Evolutionary conservation across 1,140 invertebrate species (phyloP).

Genomic region (Rhyzopertha dominica): DNA sequence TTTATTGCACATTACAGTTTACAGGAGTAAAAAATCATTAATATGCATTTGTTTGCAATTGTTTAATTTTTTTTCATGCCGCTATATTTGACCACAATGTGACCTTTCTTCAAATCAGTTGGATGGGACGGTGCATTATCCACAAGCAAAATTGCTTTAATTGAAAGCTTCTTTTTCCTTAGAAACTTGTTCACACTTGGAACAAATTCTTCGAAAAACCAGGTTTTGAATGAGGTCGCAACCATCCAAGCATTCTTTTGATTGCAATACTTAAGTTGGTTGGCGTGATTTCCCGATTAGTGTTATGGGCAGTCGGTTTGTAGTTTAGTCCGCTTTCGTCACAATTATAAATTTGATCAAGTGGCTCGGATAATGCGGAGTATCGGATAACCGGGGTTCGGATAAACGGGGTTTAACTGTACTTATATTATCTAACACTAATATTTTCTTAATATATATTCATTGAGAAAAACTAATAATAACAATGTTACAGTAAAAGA

Average conservation of each 20-base stretch:
- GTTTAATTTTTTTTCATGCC: too few relatives aligned
- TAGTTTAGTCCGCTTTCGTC: too few relatives aligned
- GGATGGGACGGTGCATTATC: constrained; percentile 38
- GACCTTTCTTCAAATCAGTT: constrained; percentile 6
- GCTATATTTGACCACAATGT: constrained; percentile 29
- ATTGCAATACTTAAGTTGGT: constrained; percentile 2
- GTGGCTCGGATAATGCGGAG: too few relatives aligned
- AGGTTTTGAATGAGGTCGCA: constrained; percentile 14
- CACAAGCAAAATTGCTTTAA: constrained; percentile 32
- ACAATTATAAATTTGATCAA: constrained; percentile 5
- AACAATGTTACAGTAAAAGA: too few relatives aligned
- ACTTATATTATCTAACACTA: too few relatives aligned
- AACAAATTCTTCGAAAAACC: constrained; percentile 20
- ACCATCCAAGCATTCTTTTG: constrained; percentile 13
- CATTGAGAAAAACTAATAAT: too few relatives aligned
- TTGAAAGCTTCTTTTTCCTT: constrained; percentile 6
- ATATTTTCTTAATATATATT: too few relatives aligned
- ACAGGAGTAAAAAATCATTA: too few relatives aligned
- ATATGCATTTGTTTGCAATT: too few relatives aligned
- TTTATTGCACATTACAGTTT: too few relatives aligned
- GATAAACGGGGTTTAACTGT: too few relatives aligned
- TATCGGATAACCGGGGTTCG: too few relatives aligned
- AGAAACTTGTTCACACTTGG: constrained; percentile 12
- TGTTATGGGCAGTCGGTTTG: constrained; percentile 38
- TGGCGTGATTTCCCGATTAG: constrained; percentile 13